Evolutionary conservation across 2,797 vertebrate species (phyloP).

Genomic region (Typhlichthys subterraneus): DNA sequence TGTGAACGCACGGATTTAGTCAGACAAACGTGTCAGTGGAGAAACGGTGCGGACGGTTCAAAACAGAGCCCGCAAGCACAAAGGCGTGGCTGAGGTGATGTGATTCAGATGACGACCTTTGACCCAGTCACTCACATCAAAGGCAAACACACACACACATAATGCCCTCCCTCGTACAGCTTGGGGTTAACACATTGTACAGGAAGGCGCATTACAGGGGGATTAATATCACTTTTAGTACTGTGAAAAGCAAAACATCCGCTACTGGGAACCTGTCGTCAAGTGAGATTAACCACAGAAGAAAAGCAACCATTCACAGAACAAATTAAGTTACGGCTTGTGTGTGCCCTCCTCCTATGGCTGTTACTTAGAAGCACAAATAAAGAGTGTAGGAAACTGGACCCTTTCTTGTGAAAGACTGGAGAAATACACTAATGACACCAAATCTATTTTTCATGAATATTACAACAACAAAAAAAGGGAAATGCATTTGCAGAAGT

Average conservation of each 20-base stretch:
- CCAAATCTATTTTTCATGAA: slow-evolving; percentile 10
- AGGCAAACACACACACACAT: slow-evolving; percentile 20
- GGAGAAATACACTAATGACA: slow-evolving; percentile 24
- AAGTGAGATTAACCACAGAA: slow-evolving; percentile 4
- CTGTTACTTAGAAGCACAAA: slow-evolving; percentile 8
- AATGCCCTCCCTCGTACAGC: too few relatives aligned
- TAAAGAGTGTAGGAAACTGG: slow-evolving; percentile 6
- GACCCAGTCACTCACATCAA: neutral
- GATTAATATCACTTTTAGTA: too few relatives aligned
- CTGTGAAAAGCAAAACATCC: too few relatives aligned
- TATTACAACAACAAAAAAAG: slow-evolving; percentile 34
- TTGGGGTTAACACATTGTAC: neutral
- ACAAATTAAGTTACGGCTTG: slow-evolving; percentile 28
- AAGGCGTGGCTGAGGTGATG: slow-evolving; percentile 10
- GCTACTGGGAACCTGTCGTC: too few relatives aligned
- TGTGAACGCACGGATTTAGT: slow-evolving; percentile 9
- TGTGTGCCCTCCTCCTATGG: slow-evolving; percentile 44
- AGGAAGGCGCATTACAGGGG: slow-evolving; percentile 3
- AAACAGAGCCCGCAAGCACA: neutral
- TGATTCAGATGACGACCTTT: neutral
- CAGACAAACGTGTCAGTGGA: slow-evolving; percentile 48
- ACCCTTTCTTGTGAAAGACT: slow-evolving; percentile 10
- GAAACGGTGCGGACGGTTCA: neutral
- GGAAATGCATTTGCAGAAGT: slow-evolving; percentile 22
- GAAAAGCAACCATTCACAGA: slow-evolving; percentile 19